Evolutionary conservation across 2,113 vertebrate genomes (phyloP).

Genomic region (Epinephelus moara): DNA sequence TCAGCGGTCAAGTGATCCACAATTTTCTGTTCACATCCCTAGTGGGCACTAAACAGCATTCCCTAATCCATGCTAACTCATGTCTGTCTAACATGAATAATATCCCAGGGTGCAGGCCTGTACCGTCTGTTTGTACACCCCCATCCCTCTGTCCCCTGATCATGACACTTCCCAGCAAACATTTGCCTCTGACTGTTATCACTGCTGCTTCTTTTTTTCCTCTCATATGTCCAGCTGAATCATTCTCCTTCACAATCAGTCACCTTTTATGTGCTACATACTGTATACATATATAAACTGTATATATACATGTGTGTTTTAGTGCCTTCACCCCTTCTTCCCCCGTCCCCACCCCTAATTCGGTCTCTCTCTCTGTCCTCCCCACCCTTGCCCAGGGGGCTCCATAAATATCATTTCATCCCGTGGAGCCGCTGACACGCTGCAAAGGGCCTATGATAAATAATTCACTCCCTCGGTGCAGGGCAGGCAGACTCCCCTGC

Average conservation of each 20-base stretch:
- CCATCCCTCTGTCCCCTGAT: constrained; percentile 1
- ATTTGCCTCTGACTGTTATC: constrained; percentile 17
- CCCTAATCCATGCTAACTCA: not conserved
- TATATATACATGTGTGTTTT: constrained; percentile 52
- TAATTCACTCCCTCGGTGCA: constrained; percentile 82
- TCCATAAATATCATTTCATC: constrained; percentile 89
- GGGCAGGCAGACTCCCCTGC: constrained; percentile 77
- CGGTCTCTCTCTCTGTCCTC: constrained; percentile 64
- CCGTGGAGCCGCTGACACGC: constrained; percentile 82
- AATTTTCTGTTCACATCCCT: too few species aligned
- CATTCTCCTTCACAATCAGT: constrained; percentile 6
- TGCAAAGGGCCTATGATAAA: constrained; percentile 84
- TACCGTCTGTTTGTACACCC: not conserved
- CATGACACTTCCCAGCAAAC: not conserved
- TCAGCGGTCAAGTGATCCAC: too few species aligned
- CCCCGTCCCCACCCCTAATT: constrained; percentile 55
- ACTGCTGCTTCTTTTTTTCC: not conserved
- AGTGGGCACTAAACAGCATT: not conserved
- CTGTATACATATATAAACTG: constrained; percentile 10
- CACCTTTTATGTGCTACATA: constrained; percentile 28
- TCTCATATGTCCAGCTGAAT: not conserved
- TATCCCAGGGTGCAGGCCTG: not conserved
- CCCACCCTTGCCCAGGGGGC: constrained; percentile 82
- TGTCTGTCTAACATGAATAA: not conserved
- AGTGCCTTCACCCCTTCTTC: constrained; percentile 25